A percentile compares a stretch with the other conserved stretches of the same genome.
Conservation (phyloP, 2,888 invertebrate species). For the Alviniconcha strummeri region DNA sequence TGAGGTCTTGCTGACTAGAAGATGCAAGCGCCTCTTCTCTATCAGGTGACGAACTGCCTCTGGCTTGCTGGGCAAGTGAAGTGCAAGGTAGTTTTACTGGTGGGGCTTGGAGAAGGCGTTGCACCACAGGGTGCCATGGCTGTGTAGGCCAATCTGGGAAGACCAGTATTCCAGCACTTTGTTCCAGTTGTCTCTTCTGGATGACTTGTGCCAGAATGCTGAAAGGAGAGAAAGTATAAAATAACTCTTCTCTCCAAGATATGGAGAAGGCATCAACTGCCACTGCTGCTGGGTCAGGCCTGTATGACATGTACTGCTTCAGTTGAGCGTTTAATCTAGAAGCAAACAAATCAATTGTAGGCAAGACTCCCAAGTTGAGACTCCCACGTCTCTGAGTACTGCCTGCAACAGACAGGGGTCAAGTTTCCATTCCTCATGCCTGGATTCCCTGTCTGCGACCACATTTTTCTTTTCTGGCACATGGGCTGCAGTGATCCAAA, state of each 20-base stretch:
- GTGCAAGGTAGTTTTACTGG: too few species aligned
- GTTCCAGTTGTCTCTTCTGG: constrained; percentile 33
- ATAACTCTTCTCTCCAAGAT: constrained; percentile 25
- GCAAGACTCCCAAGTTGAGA: not conserved
- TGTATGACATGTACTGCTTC: constrained; percentile 16
- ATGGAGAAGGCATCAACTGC: constrained; percentile 34
- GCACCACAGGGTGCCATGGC: too few species aligned
- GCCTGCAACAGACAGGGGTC: constrained; percentile 6
- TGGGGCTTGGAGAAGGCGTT: too few species aligned
- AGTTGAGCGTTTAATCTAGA: constrained; percentile 25
- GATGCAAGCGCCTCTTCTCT: too few species aligned
- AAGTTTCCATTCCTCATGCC: constrained; percentile 32
- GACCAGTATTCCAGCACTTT: constrained; percentile 27
- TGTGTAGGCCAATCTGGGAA: constrained; percentile 37
- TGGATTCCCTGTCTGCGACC: constrained; percentile 5
- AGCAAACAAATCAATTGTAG: constrained; percentile 32
- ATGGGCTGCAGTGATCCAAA: constrained; percentile 12
- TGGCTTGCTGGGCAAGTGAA: too few species aligned
- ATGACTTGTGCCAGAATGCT: constrained; percentile 23
- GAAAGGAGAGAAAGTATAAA: constrained; percentile 41
- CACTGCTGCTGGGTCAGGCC: constrained; percentile 31
- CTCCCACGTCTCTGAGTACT: not conserved
- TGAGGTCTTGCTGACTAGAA: too few species aligned
- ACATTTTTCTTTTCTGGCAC: constrained; percentile 7
- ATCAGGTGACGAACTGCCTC: too few species aligned